Conservation (phyloP, 2,888 invertebrate species). For the Tanypteryx hageni region DNA sequence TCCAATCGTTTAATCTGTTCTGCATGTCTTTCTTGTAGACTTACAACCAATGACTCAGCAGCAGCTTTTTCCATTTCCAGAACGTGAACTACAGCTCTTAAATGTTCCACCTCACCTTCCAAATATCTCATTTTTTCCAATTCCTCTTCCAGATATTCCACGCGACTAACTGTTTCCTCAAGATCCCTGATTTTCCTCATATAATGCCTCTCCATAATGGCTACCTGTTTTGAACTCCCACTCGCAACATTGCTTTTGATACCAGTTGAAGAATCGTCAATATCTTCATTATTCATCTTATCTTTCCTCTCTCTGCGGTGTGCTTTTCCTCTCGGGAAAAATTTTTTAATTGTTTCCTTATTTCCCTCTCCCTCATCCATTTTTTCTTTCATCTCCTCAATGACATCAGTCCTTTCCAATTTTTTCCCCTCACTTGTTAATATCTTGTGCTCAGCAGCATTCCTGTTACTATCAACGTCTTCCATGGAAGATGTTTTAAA, state of each 20-base stretch:
- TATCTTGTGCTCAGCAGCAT: too few relatives aligned
- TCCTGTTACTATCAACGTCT: too few relatives aligned
- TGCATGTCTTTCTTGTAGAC: constrained; percentile 36
- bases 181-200: neutral
- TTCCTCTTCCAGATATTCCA: constrained; percentile 35
- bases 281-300: neutral
- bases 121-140: constrained; percentile 12
- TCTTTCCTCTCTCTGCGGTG: neutral
- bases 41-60: constrained; percentile 28
- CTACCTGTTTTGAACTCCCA: neutral
- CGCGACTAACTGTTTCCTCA: neutral
- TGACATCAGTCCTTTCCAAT: too few relatives aligned
- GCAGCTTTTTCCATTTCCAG: constrained; percentile 42
- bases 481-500: too few relatives aligned
- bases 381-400: neutral
- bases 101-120: constrained; percentile 47
- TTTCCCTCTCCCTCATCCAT: neutral
- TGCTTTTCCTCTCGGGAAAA: neutral
- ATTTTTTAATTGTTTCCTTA: neutral
- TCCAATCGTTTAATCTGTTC: constrained; percentile 33
- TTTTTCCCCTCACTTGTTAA: too few relatives aligned
- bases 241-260: neutral
- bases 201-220: neutral
- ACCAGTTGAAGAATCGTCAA: neutral
- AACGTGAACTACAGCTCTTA: constrained; percentile 44